Conservation (phyloP, 2,797 vertebrate genomes). For the Oceanodroma leucorhoa region DNA sequence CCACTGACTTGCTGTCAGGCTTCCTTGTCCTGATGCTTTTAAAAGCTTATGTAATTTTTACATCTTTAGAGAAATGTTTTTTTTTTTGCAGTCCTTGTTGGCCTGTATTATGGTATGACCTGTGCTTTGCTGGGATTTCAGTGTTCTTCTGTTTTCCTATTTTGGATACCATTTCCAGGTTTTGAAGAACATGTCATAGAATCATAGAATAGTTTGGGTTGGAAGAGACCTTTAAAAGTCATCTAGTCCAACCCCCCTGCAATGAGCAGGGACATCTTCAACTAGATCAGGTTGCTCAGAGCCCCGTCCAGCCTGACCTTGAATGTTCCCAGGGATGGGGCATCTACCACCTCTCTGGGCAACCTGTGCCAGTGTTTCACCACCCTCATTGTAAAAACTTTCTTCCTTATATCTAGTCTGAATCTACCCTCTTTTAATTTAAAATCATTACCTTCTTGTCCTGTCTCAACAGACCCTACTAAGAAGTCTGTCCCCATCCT, state of each 20-base stretch:
- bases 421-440: background rate
- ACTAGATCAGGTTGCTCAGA: background rate
- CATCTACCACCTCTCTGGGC: background rate
- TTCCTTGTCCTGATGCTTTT: background rate
- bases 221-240: background rate
- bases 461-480: background rate
- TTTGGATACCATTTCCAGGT: background rate
- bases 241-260: background rate
- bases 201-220: background rate
- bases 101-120: background rate
- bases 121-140: background rate
- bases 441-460: background rate
- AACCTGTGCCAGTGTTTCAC: background rate
- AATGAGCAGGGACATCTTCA: background rate
- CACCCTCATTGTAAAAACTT: background rate
- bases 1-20: background rate
- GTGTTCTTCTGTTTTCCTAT: background rate
- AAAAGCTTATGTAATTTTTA: background rate
- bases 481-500: background rate
- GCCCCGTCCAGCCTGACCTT: background rate
- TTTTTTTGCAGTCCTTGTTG: background rate
- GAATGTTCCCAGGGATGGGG: background rate
- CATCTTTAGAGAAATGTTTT: background rate
- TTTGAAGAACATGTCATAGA: background rate
- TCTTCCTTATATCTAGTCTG: background rate